Evolutionary conservation across 2,797 vertebrate genomes (phyloP).

Genomic region (Crax fasciolata): DNA sequence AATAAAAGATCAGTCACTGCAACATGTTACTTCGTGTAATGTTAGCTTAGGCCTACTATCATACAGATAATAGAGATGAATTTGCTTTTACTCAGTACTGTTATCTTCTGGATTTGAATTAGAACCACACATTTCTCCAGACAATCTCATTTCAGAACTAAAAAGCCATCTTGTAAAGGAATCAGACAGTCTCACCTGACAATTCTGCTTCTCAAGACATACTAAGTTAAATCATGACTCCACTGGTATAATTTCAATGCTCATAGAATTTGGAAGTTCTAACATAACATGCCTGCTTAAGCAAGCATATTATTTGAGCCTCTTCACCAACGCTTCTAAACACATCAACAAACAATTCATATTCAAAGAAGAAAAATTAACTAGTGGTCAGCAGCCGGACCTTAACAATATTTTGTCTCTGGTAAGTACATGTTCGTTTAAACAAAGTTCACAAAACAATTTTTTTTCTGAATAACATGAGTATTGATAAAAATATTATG

Average conservation of each 20-base stretch:
- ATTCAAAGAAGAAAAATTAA: background rate
- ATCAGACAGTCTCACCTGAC: background rate
- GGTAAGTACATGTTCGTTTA: background rate
- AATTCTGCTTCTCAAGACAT: background rate
- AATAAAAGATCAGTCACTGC: background rate
- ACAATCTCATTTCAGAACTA: background rate
- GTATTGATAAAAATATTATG: background rate
- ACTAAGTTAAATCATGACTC: background rate
- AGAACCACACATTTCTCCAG: background rate
- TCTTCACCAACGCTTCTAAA: background rate
- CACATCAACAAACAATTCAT: background rate
- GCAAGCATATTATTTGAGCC: background rate
- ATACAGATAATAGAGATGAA: background rate
- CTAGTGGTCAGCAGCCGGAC: background rate
- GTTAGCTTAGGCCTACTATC: background rate
- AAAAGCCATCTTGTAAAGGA: background rate
- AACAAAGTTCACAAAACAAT: background rate
- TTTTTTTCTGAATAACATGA: background rate
- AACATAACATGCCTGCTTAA: background rate
- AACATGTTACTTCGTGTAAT: background rate
- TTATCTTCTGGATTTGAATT: background rate
- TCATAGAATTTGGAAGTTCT: background rate
- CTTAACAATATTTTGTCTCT: background rate
- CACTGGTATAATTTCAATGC: accelerated
- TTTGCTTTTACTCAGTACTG: background rate